Conservation (phyloP, 1,140 invertebrate species). For the Melitaea cinxia region DNA sequence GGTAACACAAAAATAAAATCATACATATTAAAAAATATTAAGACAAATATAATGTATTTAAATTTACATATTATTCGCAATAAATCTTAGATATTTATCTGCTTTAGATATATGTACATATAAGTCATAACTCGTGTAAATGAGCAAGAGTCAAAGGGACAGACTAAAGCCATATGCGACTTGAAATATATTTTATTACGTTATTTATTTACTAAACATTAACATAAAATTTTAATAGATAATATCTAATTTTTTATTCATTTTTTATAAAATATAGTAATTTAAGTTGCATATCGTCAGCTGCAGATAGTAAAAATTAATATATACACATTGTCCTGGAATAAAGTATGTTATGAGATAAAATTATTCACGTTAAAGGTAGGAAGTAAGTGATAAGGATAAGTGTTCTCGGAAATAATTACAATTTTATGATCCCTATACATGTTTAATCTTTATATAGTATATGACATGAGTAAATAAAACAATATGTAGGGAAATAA, state of each 20-base stretch:
- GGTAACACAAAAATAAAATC: too few species aligned
- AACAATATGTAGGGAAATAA: neutral
- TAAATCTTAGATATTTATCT: neutral
- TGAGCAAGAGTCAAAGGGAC: neutral
- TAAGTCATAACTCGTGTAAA: neutral
- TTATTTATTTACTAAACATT: neutral
- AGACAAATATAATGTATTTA: neutral
- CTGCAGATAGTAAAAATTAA: neutral
- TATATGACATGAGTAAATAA: neutral
- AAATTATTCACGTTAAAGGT: neutral
- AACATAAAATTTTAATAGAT: too few species aligned
- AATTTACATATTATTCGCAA: neutral
- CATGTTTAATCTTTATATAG: neutral
- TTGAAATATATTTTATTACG: neutral
- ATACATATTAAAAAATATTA: neutral
- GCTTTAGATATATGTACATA: neutral
- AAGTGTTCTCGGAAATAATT: constrained; percentile 7
- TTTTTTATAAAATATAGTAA: neutral
- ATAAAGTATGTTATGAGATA: neutral
- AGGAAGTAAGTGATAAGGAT: constrained; percentile 3
- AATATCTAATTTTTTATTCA: too few species aligned
- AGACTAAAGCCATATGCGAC: neutral
- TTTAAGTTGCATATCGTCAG: neutral
- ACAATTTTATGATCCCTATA: neutral
- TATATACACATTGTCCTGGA: neutral